phyloP scores from a whole-genome alignment of 2,888 invertebrate genomes.

The Eulithis testata region DNA sequence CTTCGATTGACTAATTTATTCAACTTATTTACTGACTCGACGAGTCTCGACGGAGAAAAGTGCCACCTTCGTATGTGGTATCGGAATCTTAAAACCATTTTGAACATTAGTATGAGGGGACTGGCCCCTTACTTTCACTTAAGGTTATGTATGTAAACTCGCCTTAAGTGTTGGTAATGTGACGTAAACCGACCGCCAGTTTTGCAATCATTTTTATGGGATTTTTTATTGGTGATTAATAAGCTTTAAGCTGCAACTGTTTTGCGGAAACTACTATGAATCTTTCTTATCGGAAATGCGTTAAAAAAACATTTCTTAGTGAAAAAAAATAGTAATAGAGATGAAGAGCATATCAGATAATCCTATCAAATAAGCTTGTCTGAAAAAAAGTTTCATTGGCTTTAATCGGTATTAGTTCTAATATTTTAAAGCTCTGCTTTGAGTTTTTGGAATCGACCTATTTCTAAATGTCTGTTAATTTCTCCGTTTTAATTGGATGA shows the following conservation, averaged over 20 bases:
- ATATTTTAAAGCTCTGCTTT: too few relatives aligned
- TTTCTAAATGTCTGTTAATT: too few relatives aligned
- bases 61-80: constrained; percentile 67
- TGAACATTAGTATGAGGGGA: constrained; percentile 79
- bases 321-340: too few relatives aligned
- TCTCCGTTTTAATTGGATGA: too few relatives aligned
- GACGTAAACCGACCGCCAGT: constrained; percentile 64
- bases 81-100: constrained; percentile 79
- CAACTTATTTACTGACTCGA: constrained; percentile 73
- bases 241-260: neutral
- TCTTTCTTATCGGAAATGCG: neutral
- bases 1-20: constrained; percentile 77
- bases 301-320: too few relatives aligned
- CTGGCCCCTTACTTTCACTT: constrained; percentile 79
- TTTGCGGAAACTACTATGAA: neutral
- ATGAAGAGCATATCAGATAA: too few relatives aligned
- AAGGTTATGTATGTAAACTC: constrained; percentile 81
- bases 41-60: constrained; percentile 77
- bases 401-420: too few relatives aligned
- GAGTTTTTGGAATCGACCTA: too few relatives aligned
- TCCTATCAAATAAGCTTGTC: too few relatives aligned
- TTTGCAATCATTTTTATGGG: constrained; percentile 30
- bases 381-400: too few relatives aligned
- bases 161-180: constrained; percentile 75
- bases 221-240: constrained; percentile 10